Evolutionary conservation across 2,113 vertebrate genomes (phyloP), one percentile per base, ranked within the genome.

Genomic region (Microcebus murinus): DNA sequence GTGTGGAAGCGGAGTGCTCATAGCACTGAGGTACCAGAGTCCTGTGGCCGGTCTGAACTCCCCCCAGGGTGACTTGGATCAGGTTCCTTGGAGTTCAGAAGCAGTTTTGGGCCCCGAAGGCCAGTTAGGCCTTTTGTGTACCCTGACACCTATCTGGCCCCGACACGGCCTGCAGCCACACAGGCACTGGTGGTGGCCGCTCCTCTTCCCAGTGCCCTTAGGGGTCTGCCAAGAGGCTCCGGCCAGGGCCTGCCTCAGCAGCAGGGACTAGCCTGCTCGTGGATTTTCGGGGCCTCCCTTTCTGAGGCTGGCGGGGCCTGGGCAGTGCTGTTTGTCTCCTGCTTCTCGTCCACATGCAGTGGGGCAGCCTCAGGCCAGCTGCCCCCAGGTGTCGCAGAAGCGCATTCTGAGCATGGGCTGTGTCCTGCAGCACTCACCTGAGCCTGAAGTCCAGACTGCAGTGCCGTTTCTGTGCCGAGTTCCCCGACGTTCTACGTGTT

Each of bases 351-450:
- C 9, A 34, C 12, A 8, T 21, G 11, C 3, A 1, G 12, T 20
- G 6, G 65, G 55, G 76, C 7, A 36, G 4, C 27, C 8, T 14
- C 23, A 25, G 65, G 55, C 42, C 9, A 6, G 27, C 48, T 36
- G 25, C 21, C 42, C 42, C 52, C 27, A 0, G 27, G 29, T 23
- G 18, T 34, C 39, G 8, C 7, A 4, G n/a, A 52, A 36, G 11
- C 3, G 8, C n/a, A 55, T 6, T 4, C 13, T 0, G 31, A 20
- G 48, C 8, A 3, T 14, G 20, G 61, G 74, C 39, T 1, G 2
- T 12, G 0, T 23, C 11, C 57, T 4, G 8, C n/a, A 11, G 39
- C 20, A 6, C 34, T 81, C 17, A 18, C 31, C 48, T 63, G 36
- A 52, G 84, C 31, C 87, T 42, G 13, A 45, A 4, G 1, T 20